phyloP scores from a whole-genome alignment of 2,113 vertebrate genomes.

The Notarius lentiginosus region DNA sequence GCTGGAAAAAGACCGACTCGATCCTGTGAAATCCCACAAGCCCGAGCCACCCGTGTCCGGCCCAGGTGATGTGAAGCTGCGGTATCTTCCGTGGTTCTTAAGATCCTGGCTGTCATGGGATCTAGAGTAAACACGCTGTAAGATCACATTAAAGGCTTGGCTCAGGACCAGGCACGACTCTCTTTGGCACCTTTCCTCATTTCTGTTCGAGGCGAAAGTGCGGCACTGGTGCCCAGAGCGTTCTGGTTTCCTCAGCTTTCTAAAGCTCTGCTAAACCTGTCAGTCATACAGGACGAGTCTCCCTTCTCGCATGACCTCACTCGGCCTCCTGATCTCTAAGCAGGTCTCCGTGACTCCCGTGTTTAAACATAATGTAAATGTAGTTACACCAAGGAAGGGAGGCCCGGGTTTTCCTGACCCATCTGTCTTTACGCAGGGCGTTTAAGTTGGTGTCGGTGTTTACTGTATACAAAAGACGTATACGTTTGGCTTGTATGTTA shows the following conservation, averaged over 20 bases:
- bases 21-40: slow-evolving; percentile 94
- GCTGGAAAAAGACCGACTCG: slow-evolving; percentile 93
- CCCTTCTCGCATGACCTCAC: not conserved
- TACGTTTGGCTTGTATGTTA: not conserved
- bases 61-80: slow-evolving; percentile 77
- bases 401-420: slow-evolving; percentile 13
- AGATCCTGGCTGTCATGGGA: slow-evolving; percentile 1
- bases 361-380: slow-evolving; percentile 50
- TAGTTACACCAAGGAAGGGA: not conserved
- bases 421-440: not conserved
- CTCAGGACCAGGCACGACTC: not conserved
- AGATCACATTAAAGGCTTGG: slow-evolving; percentile 35
- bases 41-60: slow-evolving; percentile 95
- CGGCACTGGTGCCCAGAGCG: not conserved
- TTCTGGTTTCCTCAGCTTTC: not conserved
- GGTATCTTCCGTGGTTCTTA: not conserved
- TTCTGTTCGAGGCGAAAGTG: not conserved
- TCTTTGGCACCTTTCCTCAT: slow-evolving; percentile 1
- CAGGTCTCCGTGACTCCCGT: not conserved
- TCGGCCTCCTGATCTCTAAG: not conserved
- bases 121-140: slow-evolving; percentile 38
- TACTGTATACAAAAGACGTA: no score
- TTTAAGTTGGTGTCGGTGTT: not conserved
- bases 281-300: not conserved
- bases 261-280: not conserved